Conservation (phyloP, 2,888 invertebrate genomes). For the Watsonalla binaria region DNA sequence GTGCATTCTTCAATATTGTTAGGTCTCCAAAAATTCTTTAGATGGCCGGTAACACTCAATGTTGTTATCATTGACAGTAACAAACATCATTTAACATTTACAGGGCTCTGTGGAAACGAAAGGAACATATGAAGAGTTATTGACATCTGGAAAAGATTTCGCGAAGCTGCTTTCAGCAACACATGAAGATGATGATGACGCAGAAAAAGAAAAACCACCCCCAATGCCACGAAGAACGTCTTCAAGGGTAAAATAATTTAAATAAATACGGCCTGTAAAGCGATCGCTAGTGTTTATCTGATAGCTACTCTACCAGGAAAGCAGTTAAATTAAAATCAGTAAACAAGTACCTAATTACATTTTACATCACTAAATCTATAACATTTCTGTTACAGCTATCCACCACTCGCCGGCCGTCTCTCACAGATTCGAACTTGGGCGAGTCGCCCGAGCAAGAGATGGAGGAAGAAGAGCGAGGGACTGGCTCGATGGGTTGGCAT, state of each 20-base stretch:
- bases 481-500: slow-evolving; percentile 82
- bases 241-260: slow-evolving; percentile 48
- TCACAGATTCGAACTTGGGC: slow-evolving; percentile 67
- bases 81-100: background rate
- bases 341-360: too few relatives aligned
- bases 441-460: slow-evolving; percentile 73
- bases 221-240: slow-evolving; percentile 62
- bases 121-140: slow-evolving; percentile 79
- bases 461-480: slow-evolving; percentile 80
- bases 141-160: slow-evolving; percentile 79
- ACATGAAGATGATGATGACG: slow-evolving; percentile 63
- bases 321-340: too few relatives aligned
- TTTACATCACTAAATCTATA: too few relatives aligned
- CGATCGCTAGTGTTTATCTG: too few relatives aligned
- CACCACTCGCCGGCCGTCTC: slow-evolving; percentile 63
- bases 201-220: slow-evolving; percentile 47
- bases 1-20: background rate
- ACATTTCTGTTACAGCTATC: slow-evolving; percentile 42
- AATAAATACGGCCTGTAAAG: too few relatives aligned
- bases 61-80: background rate
- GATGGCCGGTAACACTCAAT: background rate
- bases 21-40: too few relatives aligned
- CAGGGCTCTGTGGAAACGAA: slow-evolving; percentile 78
- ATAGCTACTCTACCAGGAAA: too few relatives aligned
- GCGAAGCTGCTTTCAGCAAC: slow-evolving; percentile 75